phyloP scores from a whole-genome alignment of 2,113 vertebrate genomes.

The Misgurnus anguillicaudatus region DNA sequence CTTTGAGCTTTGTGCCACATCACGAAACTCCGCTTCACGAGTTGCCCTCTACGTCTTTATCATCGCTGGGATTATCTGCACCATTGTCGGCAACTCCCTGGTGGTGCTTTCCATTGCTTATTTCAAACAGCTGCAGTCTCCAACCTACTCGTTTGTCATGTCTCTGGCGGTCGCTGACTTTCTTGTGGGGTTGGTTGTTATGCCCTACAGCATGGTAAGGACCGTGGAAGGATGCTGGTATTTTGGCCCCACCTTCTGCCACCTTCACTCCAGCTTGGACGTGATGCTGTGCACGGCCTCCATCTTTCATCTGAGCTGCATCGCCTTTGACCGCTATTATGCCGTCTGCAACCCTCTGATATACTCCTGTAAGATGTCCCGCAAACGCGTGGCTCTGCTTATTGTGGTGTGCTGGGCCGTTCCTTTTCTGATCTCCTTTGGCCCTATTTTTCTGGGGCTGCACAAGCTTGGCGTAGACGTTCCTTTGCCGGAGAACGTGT shows the following conservation, averaged over 20 bases:
- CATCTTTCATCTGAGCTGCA: slow-evolving; percentile 81
- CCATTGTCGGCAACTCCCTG: slow-evolving; percentile 77
- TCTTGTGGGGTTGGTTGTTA: slow-evolving; percentile 77
- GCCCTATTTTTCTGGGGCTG: slow-evolving; percentile 75
- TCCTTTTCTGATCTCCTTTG: slow-evolving; percentile 76
- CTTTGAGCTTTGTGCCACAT: slow-evolving; percentile 58
- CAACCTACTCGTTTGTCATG: slow-evolving; percentile 78
- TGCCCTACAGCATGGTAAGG: slow-evolving; percentile 81
- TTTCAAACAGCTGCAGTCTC: slow-evolving; percentile 76
- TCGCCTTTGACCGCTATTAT: slow-evolving; percentile 79
- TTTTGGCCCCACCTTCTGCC: slow-evolving; percentile 73
- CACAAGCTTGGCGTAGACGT: slow-evolving; percentile 66
- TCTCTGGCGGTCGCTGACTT: slow-evolving; percentile 80
- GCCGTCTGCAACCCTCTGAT: slow-evolving; percentile 78
- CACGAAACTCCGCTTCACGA: slow-evolving; percentile 58
- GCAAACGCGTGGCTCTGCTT: slow-evolving; percentile 64
- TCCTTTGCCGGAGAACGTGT: slow-evolving; percentile 64
- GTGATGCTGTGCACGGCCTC: slow-evolving; percentile 81
- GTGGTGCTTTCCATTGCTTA: slow-evolving; percentile 77
- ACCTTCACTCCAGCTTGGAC: slow-evolving; percentile 77
- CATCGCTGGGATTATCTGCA: slow-evolving; percentile 67
- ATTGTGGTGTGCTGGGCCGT: slow-evolving; percentile 75
- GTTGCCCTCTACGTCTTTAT: slow-evolving; percentile 70
- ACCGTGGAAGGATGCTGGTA: slow-evolving; percentile 79
- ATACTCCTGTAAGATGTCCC: slow-evolving; percentile 76